Evolutionary conservation across 2,888 invertebrate genomes (phyloP), one percentile per base, ranked within the genome.

Genomic region (Nebria brevicollis): DNA sequence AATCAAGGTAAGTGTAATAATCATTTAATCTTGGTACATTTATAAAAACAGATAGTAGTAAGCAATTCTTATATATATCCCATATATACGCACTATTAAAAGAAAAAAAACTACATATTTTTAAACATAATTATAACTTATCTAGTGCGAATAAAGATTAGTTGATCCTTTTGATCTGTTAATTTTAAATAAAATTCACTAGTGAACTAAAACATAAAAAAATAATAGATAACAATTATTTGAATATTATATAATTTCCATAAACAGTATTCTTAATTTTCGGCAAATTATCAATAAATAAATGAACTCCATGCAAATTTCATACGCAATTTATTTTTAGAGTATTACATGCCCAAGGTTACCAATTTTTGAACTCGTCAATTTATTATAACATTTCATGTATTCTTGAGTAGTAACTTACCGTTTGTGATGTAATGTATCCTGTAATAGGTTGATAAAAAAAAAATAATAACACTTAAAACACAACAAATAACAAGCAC

Each of bases 281-380:
- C 8, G 54, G 54, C 7, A 54, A 54, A 54, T 54, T 11, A 8
- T 54, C 54, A 54, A 54, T 54, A 7, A 54, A 54, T 13, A 54
- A 54, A 54, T 54, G 2, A 11, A 54, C 54, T 43, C 43, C 54
- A 54, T 54, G 54, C 54, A 54, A 54, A 54, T 54, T 54, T 54
- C 54, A 54, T 54, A 54, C 54, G 54, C 54, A 54, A 54, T 54
- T 54, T 54, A 54, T 54, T 54, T 54, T 54, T 54, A 54, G 54
- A 54, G 54, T 54, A 54, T 54, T 54, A 54, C 54, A 54, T 54
- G 8, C 7, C 11, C 54, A 54, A 54, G 54, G 54, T 54, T 54
- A 54, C 54, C 13, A 54, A 54, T 8, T 54, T 20, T 54, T 54
- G 8, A 54, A 11, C 13, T 54, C 54, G 4, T 5, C 13, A 54